Evolutionary conservation across 2,888 invertebrate genomes (phyloP).

Genomic region (Laothoe populi): DNA sequence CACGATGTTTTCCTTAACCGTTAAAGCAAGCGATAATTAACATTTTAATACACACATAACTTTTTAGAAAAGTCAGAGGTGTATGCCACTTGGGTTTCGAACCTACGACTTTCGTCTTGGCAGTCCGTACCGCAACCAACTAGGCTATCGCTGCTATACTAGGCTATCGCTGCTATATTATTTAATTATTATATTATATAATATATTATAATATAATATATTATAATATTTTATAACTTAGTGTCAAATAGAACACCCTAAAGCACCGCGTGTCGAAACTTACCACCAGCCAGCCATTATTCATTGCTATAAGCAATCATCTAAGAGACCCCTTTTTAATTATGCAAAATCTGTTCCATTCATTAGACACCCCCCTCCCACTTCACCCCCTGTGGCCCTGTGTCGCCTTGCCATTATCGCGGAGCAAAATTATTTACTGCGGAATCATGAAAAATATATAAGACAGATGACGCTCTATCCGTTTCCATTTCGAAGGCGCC

Average conservation of each 20-base stretch:
- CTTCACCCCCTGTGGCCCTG: constrained; percentile 35
- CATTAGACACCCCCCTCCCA: constrained; percentile 47
- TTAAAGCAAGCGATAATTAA: too few species aligned
- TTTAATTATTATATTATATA: too few species aligned
- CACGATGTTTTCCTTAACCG: too few species aligned
- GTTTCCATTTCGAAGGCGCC: constrained; percentile 54
- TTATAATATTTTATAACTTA: background rate
- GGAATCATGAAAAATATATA: constrained; percentile 72
- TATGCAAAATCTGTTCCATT: constrained; percentile 80
- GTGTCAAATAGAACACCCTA: background rate
- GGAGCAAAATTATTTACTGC: constrained; percentile 72
- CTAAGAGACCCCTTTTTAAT: constrained; percentile 77
- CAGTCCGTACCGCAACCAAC: too few species aligned
- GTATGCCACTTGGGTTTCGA: too few species aligned
- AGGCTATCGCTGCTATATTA: too few species aligned
- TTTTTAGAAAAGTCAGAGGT: too few species aligned
- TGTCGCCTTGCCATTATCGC: constrained; percentile 50
- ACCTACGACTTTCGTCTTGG: too few species aligned
- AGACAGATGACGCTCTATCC: constrained; percentile 68
- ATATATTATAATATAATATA: too few species aligned
- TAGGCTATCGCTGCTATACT: too few species aligned
- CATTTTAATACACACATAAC: too few species aligned
- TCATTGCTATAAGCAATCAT: constrained; percentile 78
- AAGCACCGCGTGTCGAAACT: constrained; percentile 9
- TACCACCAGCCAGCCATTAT: constrained; percentile 51